A percentile compares a stretch with the other conserved stretches of the same genome.
Conservation (phyloP, 1,140 invertebrate genomes). For the Sogatella furcifera region DNA sequence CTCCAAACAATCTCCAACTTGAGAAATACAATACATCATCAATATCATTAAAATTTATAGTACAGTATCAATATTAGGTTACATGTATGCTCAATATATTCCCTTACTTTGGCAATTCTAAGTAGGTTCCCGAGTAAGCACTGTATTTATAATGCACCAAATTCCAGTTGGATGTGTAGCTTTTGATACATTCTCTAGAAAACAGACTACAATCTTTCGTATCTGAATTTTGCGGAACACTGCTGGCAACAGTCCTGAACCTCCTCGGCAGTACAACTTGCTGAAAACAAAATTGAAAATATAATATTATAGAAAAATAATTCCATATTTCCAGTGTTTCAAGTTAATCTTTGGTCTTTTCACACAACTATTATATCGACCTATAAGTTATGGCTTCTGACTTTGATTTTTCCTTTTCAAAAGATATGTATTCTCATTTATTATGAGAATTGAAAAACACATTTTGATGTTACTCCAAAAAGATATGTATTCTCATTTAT, state of each 20-base stretch:
- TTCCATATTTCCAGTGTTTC: neutral
- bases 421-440: no score
- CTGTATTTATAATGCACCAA: conserved; percentile 81
- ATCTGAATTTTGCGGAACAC: conserved; percentile 45
- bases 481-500: no score
- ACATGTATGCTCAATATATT: neutral
- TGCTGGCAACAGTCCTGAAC: conserved; percentile 61
- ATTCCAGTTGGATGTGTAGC: conserved; percentile 78
- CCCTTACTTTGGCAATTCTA: conserved; percentile 69
- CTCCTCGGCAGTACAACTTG: conserved; percentile 66
- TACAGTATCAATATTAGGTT: neutral
- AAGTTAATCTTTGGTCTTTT: no score
- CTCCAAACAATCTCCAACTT: no score
- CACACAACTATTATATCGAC: no score
- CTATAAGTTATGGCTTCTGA: no score
- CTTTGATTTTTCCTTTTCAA: no score
- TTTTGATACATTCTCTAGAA: conserved; percentile 75
- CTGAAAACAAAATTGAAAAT: conserved; percentile 34
- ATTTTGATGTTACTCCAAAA: no score
- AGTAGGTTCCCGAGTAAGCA: conserved; percentile 69
- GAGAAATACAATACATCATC: no score
- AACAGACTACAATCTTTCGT: conserved; percentile 51
- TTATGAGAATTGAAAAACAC: no score
- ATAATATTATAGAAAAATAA: neutral
- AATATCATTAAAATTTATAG: no score